Evolutionary conservation across 2,888 invertebrate species (phyloP).

Genomic region (Drosophila diplacantha): DNA sequence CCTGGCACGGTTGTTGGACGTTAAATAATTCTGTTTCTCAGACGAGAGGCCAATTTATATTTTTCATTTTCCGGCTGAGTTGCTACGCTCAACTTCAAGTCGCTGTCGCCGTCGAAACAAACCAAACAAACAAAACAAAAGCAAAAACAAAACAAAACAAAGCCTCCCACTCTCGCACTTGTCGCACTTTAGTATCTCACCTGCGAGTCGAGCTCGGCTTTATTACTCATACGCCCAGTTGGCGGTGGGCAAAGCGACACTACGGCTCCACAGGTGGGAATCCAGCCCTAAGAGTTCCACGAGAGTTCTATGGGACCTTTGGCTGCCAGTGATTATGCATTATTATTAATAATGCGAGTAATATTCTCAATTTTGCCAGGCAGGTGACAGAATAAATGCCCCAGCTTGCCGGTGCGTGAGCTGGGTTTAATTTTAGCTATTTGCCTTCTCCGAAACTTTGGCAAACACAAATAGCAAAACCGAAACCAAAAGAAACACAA

Average conservation of each 20-base stretch:
- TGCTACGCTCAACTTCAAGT: slow-evolving; percentile 56
- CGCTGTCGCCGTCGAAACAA: slow-evolving; percentile 41
- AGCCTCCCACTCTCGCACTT: slow-evolving; percentile 45
- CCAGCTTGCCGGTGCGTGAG: slow-evolving; percentile 55
- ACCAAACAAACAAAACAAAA: slow-evolving; percentile 51
- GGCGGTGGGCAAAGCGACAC: slow-evolving; percentile 19
- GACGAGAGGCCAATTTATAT: slow-evolving; percentile 74
- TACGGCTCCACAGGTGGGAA: slow-evolving; percentile 2
- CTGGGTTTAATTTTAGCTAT: slow-evolving; percentile 62
- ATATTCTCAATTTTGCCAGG: slow-evolving; percentile 51
- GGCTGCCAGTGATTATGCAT: slow-evolving; percentile 47
- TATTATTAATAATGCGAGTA: slow-evolving; percentile 49
- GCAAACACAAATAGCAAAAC: slow-evolving; percentile 59
- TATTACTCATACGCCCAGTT: slow-evolving; percentile 68
- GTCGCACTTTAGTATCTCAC: slow-evolving; percentile 45
- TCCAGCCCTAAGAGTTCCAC: slow-evolving; percentile 46
- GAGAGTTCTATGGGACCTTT: slow-evolving; percentile 33
- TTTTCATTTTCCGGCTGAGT: slow-evolving; percentile 76
- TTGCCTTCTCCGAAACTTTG: slow-evolving; percentile 54
- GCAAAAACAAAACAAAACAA: slow-evolving; percentile 51
- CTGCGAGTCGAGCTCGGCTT: slow-evolving; percentile 53
- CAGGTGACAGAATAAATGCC: slow-evolving; percentile 72
- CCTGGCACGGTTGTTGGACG: slow-evolving; percentile 55
- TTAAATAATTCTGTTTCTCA: slow-evolving; percentile 73
- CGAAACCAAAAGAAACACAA: slow-evolving; percentile 30